A percentile compares a stretch with the other conserved stretches of the same genome.
These are phyloP conservation scores for Ochotona princeps DNA, from an alignment of 2,113 vertebrate species.

Conservation along the genomic window DNA sequence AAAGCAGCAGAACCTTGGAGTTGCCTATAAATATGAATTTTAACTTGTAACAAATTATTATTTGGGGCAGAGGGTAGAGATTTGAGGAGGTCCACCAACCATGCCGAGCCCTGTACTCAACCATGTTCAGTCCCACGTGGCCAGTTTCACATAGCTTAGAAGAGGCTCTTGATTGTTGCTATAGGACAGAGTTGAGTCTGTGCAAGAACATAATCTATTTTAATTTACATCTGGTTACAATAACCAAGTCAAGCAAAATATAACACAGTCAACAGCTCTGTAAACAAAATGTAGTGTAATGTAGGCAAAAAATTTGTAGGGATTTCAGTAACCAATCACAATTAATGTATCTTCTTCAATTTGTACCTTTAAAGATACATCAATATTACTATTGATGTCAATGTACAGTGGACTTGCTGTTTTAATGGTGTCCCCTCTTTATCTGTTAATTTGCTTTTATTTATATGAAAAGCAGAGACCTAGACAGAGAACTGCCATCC, in stretches of 20 bases:
- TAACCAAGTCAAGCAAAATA: conserved; percentile 41
- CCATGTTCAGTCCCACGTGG: background rate
- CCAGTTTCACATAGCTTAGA: background rate
- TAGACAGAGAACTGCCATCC: no score
- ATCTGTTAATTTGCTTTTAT: no score
- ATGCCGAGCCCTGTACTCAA: background rate
- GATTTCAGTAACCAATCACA: conserved; percentile 26
- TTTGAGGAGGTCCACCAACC: no score
- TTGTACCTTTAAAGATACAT: conserved; percentile 69
- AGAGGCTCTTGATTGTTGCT: background rate
- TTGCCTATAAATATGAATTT: background rate
- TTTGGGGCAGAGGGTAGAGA: accelerated
- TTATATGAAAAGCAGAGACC: no score
- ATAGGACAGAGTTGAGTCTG: background rate
- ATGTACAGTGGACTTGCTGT: no score
- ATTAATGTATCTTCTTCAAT: conserved; percentile 45
- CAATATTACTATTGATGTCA: background rate
- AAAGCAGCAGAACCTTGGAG: background rate
- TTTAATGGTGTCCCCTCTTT: no score
- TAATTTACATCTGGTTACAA: background rate
- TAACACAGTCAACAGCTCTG: background rate
- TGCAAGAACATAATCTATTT: background rate
- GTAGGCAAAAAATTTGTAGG: background rate
- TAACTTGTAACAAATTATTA: background rate
- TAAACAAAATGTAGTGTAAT: background rate